These are phyloP conservation scores for Acanthaster planci DNA, from an alignment of 35 echinoderm and acorn worm genomes.

Conservation along the genomic window DNA sequence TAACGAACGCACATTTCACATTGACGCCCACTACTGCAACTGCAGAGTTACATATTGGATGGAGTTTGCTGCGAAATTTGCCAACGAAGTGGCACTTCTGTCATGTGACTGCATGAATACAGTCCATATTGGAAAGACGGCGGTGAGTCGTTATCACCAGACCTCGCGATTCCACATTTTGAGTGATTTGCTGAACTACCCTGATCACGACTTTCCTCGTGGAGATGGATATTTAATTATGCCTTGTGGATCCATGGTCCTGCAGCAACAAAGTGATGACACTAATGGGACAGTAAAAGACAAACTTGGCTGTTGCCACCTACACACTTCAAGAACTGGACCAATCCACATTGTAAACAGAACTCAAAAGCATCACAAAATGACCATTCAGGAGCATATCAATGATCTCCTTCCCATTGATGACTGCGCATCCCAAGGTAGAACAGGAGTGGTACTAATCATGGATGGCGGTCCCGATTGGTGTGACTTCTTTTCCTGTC, in stretches of 20 bases:
- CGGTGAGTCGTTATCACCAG: slow-evolving; percentile 48
- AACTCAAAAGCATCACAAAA: slow-evolving; percentile 15
- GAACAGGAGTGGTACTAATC: slow-evolving; percentile 15
- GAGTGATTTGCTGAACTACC: background rate
- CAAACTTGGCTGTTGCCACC: slow-evolving; percentile 34
- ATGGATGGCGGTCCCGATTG: slow-evolving; percentile 62
- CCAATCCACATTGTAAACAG: slow-evolving; percentile 25
- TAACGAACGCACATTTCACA: slow-evolving; percentile 37
- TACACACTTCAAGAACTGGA: slow-evolving; percentile 18
- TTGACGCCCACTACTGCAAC: slow-evolving; percentile 50
- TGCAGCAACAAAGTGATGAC: background rate
- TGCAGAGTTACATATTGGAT: slow-evolving; percentile 26
- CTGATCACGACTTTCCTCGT: slow-evolving; percentile 67
- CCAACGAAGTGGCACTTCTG: background rate
- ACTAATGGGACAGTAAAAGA: background rate
- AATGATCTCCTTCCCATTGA: slow-evolving; percentile 36
- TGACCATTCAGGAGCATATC: slow-evolving; percentile 26
- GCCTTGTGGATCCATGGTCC: slow-evolving; percentile 44
- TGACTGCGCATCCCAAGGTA: background rate
- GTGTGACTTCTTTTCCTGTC: slow-evolving; percentile 21
- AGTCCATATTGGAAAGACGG: slow-evolving; percentile 45
- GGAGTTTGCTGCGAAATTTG: slow-evolving; percentile 55
- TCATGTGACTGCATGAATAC: slow-evolving; percentile 72
- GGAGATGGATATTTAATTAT: slow-evolving; percentile 33
- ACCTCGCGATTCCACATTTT: slow-evolving; percentile 11